A percentile compares a stretch with the other conserved stretches of the same genome.
Conservation (phyloP, 2,888 invertebrate species). For the Choreutis nemorana region DNA sequence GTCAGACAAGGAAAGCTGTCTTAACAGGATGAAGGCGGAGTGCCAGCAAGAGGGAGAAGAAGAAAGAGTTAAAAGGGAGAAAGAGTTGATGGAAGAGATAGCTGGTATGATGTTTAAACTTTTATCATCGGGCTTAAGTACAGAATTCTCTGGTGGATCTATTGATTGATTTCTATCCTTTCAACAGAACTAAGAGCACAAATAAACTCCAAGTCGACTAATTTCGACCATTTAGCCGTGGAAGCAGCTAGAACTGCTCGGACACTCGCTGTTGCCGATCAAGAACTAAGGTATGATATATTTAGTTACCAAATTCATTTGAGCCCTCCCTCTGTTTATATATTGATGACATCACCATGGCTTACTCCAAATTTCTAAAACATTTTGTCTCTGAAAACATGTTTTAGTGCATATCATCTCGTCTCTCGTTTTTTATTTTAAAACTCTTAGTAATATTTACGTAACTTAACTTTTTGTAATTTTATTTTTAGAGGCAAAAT, state of each 20-base stretch:
- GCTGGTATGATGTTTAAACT: conserved; percentile 24
- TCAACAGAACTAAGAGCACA: conserved; percentile 43
- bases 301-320: background rate
- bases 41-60: conserved; percentile 63
- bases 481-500: no score
- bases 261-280: conserved; percentile 50
- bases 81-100: conserved; percentile 47
- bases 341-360: background rate
- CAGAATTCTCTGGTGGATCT: background rate
- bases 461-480: no score
- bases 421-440: no score
- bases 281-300: conserved; percentile 39
- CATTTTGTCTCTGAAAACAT: no score
- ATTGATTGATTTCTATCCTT: background rate
- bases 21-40: conserved; percentile 67
- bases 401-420: no score
- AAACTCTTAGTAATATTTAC: no score
- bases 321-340: no score
- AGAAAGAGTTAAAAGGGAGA: conserved; percentile 54
- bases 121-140: background rate
- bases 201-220: conserved; percentile 34
- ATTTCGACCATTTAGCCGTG: conserved; percentile 34
- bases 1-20: conserved; percentile 68
- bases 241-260: conserved; percentile 47
- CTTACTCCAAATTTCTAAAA: no score